These are phyloP conservation scores for Tanypteryx hageni DNA, from an alignment of 2,888 invertebrate genomes.

Conservation along the genomic window DNA sequence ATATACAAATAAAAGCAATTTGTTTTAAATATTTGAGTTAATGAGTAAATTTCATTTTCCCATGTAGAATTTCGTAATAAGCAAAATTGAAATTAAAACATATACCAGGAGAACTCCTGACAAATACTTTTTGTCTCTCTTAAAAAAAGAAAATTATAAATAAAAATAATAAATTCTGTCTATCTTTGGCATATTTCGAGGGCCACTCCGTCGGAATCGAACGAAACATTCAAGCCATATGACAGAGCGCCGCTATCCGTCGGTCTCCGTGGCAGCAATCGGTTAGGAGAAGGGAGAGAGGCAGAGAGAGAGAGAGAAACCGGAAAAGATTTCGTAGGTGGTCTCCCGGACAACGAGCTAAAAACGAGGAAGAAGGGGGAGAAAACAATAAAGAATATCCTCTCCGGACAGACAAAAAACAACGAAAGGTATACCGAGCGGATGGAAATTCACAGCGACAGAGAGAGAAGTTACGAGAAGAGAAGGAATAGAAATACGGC, in stretches of 20 bases:
- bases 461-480: neutral
- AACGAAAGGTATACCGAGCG: neutral
- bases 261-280: neutral
- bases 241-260: neutral
- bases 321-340: neutral
- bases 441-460: neutral
- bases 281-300: neutral
- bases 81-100: too few relatives aligned
- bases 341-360: neutral
- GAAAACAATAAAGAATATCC: neutral
- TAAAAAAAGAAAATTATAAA: too few relatives aligned
- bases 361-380: neutral
- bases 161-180: too few relatives aligned
- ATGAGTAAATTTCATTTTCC: too few relatives aligned
- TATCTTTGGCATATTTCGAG: neutral
- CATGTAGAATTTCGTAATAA: too few relatives aligned
- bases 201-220: neutral
- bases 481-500: neutral
- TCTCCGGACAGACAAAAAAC: neutral
- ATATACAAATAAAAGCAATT: too few relatives aligned
- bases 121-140: too few relatives aligned
- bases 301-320: neutral
- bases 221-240: neutral
- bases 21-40: too few relatives aligned
- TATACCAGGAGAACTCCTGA: too few relatives aligned